These are phyloP conservation scores for Istiophorus platypterus DNA, from an alignment of 2,113 vertebrate genomes.

Conservation along the genomic window DNA sequence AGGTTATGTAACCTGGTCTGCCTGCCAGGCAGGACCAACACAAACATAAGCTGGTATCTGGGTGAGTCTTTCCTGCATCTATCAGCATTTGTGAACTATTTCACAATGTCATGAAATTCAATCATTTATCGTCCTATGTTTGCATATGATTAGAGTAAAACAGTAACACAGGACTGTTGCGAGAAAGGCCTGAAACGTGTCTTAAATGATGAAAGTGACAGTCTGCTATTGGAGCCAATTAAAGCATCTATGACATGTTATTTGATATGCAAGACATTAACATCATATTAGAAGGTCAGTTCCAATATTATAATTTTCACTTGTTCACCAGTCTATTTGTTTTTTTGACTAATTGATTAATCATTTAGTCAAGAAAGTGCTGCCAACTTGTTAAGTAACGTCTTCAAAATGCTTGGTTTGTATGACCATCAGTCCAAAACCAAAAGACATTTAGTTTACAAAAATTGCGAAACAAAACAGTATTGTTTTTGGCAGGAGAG, in stretches of 20 bases:
- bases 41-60: conserved; percentile 40
- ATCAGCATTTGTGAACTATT: conserved; percentile 23
- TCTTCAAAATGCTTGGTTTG: background rate
- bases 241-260: background rate
- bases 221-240: background rate
- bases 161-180: background rate
- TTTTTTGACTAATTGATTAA: background rate
- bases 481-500: background rate
- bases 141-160: background rate
- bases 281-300: background rate
- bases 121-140: conserved; percentile 8
- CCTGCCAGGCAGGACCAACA: conserved; percentile 46
- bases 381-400: background rate
- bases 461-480: background rate
- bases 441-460: background rate
- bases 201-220: background rate
- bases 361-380: background rate
- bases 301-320: background rate
- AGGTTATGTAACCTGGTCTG: conserved; percentile 69
- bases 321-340: background rate
- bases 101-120: conserved; percentile 11
- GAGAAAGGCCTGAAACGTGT: background rate
- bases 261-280: background rate
- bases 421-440: background rate
- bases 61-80: conserved; percentile 22